Evolutionary conservation across 2,888 invertebrate species (phyloP).

Genomic region (Corythucha ciliata): DNA sequence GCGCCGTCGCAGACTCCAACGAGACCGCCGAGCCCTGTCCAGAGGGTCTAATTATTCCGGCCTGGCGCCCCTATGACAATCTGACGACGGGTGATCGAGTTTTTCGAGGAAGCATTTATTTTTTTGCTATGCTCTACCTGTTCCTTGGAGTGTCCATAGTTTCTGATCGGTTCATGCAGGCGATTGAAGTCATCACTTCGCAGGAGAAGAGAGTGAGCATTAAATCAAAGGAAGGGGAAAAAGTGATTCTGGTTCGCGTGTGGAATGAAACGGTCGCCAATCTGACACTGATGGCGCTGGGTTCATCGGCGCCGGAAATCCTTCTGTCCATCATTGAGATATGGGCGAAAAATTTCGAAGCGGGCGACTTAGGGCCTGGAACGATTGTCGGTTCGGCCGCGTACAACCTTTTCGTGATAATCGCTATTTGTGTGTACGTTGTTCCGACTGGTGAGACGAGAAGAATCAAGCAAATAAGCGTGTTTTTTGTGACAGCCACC

Average conservation of each 20-base stretch:
- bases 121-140: slow-evolving; percentile 78
- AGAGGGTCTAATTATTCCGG: slow-evolving; percentile 76
- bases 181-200: slow-evolving; percentile 98
- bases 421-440: slow-evolving; percentile 81
- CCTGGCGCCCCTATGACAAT: slow-evolving; percentile 77
- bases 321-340: slow-evolving; percentile 95
- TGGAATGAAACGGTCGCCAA: slow-evolving; percentile 99
- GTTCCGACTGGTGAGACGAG: slow-evolving; percentile 84
- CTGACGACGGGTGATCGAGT: slow-evolving; percentile 66
- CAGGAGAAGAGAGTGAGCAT: slow-evolving; percentile 91
- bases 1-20: slow-evolving; percentile 9
- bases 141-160: slow-evolving; percentile 99
- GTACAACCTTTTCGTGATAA: slow-evolving; percentile 96
- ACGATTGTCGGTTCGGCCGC: slow-evolving; percentile 99
- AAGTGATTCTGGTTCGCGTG: slow-evolving; percentile 83
- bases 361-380: slow-evolving; percentile 94
- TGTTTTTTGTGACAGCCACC: slow-evolving; percentile 94
- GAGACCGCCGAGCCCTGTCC: too few relatives aligned
- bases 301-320: slow-evolving; percentile 98
- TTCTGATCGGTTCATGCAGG: slow-evolving; percentile 98
- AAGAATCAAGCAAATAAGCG: slow-evolving; percentile 91
- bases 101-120: slow-evolving; percentile 82
- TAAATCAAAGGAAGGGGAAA: slow-evolving; percentile 74
- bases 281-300: slow-evolving; percentile 95
- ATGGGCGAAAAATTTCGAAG: slow-evolving; percentile 86